Evolutionary conservation across 2,797 vertebrate species (phyloP).

Genomic region (Mus caroli): DNA sequence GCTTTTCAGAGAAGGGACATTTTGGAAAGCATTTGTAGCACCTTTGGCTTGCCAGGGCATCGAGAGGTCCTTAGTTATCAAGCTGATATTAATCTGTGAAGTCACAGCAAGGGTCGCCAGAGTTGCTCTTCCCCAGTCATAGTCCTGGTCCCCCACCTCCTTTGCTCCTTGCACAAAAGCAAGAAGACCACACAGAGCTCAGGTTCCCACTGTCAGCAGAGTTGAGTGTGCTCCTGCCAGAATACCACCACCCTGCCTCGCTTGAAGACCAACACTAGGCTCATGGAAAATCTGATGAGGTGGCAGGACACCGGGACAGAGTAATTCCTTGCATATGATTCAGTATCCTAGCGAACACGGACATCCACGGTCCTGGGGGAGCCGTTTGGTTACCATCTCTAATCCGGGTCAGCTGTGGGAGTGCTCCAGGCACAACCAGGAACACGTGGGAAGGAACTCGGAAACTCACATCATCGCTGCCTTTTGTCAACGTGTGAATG

Average conservation of each 20-base stretch:
- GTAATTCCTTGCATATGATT: not conserved
- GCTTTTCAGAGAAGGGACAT: not conserved
- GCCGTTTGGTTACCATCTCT: not conserved
- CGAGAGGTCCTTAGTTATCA: not conserved
- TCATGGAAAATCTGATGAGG: slow-evolving; percentile 36
- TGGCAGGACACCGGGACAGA: not conserved
- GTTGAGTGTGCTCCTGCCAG: not conserved
- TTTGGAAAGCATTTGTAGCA: not conserved
- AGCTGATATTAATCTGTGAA: not conserved
- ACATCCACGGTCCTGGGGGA: not conserved
- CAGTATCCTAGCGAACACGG: not conserved
- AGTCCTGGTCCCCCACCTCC: not conserved
- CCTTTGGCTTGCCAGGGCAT: not conserved
- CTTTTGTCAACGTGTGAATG: not conserved
- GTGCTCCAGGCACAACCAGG: not conserved
- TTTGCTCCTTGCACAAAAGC: not conserved
- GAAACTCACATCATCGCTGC: not conserved
- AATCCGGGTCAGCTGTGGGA: not conserved
- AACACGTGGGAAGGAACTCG: not conserved
- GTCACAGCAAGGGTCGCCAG: not conserved
- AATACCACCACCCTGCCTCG: not conserved
- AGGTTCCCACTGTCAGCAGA: not conserved
- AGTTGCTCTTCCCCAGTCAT: not conserved
- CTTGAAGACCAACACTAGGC: not conserved
- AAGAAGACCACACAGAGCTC: not conserved